Percentiles rank a stretch among this genome's conserved stretches.
These are phyloP conservation scores for Philopotamus ludificatus DNA, from an alignment of 1,140 invertebrate genomes.

Conservation along the genomic window DNA sequence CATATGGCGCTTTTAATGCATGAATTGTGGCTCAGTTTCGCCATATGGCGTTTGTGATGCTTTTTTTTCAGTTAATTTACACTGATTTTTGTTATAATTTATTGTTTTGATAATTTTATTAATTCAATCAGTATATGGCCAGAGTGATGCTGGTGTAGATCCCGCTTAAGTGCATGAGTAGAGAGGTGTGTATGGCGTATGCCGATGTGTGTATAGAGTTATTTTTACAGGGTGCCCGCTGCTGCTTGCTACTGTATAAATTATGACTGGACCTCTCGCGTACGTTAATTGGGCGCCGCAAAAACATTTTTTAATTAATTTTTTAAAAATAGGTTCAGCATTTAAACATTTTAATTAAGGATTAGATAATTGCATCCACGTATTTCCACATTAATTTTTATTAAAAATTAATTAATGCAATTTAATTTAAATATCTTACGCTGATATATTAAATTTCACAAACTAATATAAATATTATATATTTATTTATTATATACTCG, in stretches of 20 bases:
- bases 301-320: neutral
- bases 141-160: neutral
- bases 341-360: neutral
- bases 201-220: slow-evolving; percentile 35
- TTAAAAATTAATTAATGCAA: no score
- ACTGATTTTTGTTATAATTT: no score
- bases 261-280: slow-evolving; percentile 29
- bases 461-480: no score
- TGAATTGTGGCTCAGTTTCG: no score
- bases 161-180: neutral
- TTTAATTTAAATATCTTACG: no score
- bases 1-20: no score
- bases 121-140: no score
- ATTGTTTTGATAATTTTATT: no score
- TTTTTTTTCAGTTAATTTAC: no score
- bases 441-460: no score
- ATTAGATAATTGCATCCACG: neutral
- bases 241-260: slow-evolving; percentile 40
- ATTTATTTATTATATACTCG: no score
- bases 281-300: slow-evolving; percentile 16
- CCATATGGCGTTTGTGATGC: no score
- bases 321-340: neutral
- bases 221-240: slow-evolving; percentile 37
- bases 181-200: slow-evolving; percentile 3
- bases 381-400: neutral